A percentile compares a stretch with the other conserved stretches of the same genome.
phyloP scores from a whole-genome alignment of 2,797 vertebrate genomes.

The Mormyrus hasselquistii region DNA sequence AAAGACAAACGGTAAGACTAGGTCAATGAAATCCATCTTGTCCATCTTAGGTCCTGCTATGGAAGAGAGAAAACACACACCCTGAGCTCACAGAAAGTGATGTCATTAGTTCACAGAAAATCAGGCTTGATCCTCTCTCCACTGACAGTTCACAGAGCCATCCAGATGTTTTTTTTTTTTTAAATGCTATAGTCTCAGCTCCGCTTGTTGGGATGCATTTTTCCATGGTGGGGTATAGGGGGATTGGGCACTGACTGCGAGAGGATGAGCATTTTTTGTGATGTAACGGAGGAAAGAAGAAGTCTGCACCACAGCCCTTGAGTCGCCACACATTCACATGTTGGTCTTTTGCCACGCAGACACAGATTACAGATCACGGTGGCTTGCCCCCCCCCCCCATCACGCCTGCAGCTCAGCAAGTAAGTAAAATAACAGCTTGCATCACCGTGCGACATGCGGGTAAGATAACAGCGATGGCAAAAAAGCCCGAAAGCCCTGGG shows the following conservation, averaged over 20 bases:
- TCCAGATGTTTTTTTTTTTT: background rate
- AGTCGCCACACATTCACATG: background rate
- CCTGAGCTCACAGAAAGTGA: slow-evolving; percentile 13
- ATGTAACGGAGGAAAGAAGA: background rate
- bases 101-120: background rate
- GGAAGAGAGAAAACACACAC: slow-evolving; percentile 2
- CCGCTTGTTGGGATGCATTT: background rate
- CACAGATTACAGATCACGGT: background rate
- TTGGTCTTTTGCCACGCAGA: background rate
- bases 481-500: background rate
- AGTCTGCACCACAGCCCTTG: background rate
- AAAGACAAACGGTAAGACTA: background rate
- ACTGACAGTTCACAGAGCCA: slow-evolving; percentile 2
- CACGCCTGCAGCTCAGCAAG: background rate
- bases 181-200: background rate
- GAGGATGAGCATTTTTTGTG: background rate
- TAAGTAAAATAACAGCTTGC: slow-evolving; percentile 8
- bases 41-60: background rate
- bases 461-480: background rate
- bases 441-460: background rate
- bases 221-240: background rate
- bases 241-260: background rate
- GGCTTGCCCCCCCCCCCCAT: background rate
- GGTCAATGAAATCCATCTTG: background rate
- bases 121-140: background rate